Percentiles rank a stretch among this genome's conserved stretches.
phyloP scores from a whole-genome alignment of 1,140 invertebrate genomes.

The Venustaconcha ellipsiformis region DNA sequence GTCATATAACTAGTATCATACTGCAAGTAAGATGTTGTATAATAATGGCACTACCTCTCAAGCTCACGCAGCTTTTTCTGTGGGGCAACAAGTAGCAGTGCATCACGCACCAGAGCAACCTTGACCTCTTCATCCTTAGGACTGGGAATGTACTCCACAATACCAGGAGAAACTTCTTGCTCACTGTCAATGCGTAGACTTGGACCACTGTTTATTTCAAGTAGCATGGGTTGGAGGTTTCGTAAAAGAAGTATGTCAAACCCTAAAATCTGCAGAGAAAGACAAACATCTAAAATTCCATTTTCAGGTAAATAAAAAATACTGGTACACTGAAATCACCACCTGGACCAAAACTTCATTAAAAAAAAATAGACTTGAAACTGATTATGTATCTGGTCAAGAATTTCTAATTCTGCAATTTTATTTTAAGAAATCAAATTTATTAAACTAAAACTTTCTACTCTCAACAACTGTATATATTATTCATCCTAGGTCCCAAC shows the following conservation, averaged over 20 bases:
- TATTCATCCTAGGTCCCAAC: no score
- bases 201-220: constrained; percentile 72
- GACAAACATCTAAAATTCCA: not conserved
- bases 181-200: constrained; percentile 70
- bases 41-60: constrained; percentile 13
- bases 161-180: constrained; percentile 56
- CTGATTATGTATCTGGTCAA: not conserved
- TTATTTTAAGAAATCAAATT: not conserved
- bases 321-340: not conserved
- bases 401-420: not conserved
- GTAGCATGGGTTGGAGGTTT: constrained; percentile 68
- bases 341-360: not conserved
- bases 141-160: constrained; percentile 54
- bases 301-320: not conserved
- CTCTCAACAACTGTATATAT: not conserved
- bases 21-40: no score
- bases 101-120: constrained; percentile 59
- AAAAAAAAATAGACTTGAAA: not conserved
- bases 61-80: constrained; percentile 44
- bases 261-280: constrained; percentile 68
- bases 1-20: no score
- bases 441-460: constrained; percentile 1
- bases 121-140: constrained; percentile 67
- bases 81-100: constrained; percentile 58
- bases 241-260: constrained; percentile 70